Evolutionary conservation across 2,888 invertebrate species (phyloP), one percentile per base, ranked within the genome.

Genomic region (Dioctria rufipes): DNA sequence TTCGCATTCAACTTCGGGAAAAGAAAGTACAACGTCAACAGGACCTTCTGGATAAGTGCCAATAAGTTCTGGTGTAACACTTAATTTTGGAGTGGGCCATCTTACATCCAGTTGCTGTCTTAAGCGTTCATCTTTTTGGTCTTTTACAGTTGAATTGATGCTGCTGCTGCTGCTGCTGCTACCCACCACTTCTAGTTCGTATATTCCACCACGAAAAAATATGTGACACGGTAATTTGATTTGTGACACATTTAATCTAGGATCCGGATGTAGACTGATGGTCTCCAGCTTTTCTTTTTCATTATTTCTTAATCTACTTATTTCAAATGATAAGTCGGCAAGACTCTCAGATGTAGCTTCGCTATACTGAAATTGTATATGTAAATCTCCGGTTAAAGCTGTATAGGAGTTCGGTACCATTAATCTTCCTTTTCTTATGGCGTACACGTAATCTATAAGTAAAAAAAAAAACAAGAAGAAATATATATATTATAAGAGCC

Each of bases 311-410:
- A 90, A 90, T 85, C 90, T 88, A 80, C 89, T 90, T 87, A 91
- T 89, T 84, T 89, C 90, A 83, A 90, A 90, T 83, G 88, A 87
- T 83, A 90, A 86, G 81, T 85, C 85, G 46, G 84, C 85, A 43
- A 46, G 37, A 3, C 13, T 25, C 75, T 75, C 75, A 39, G 82
- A 58, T 13, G 39, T 40, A 13, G 40, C 13, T 51, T 9, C 13
- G 46, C 13, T 25, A 85, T 87, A 88, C 86, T 91, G 91, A 85
- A 95, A 92, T 87, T 92, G 92, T 84, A 95, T 92, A 87, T 93
- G 93, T 81, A 95, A 92, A 88, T 95, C 95, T 83, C 95, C 95
- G 84, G 94, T 94, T 84, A 95, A 90, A 46, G 95, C 95, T 81
- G 93, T 93, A 87, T 95, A 93, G 67, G 93, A 92, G 83, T 92